phyloP scores from a whole-genome alignment of 2,113 vertebrate genomes.

The Ascaphus truei region DNA sequence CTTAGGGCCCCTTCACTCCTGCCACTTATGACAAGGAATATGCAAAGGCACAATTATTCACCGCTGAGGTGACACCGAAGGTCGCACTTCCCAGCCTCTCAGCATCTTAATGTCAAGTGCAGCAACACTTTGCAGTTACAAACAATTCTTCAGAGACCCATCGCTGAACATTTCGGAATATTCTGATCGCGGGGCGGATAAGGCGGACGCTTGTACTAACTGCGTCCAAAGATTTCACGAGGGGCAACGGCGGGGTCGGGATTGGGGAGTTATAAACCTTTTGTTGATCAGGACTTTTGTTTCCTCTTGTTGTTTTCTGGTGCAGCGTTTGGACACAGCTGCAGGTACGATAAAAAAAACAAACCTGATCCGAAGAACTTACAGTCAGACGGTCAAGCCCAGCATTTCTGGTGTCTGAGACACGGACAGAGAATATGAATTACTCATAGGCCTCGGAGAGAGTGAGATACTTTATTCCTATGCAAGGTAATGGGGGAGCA shows the following conservation, averaged over 20 bases:
- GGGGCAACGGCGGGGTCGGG: constrained; percentile 1
- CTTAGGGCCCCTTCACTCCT: constrained; percentile 90
- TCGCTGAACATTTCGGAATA: constrained; percentile 61
- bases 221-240: constrained; percentile 19
- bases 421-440: too few relatives aligned
- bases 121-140: constrained; percentile 75
- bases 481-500: too few relatives aligned
- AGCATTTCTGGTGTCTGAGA: too few relatives aligned
- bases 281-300: constrained; percentile 47
- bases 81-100: constrained; percentile 70
- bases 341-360: too few relatives aligned
- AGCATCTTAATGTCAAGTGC: constrained; percentile 75
- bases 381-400: too few relatives aligned
- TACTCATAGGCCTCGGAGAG: too few relatives aligned
- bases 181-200: constrained; percentile 64
- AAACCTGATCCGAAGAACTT: too few relatives aligned
- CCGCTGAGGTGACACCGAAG: constrained; percentile 83
- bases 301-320: constrained; percentile 9
- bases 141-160: constrained; percentile 80
- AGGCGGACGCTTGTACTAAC: constrained; percentile 38
- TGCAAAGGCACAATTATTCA: constrained; percentile 93
- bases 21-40: constrained; percentile 86
- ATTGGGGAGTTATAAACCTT: constrained; percentile 38
- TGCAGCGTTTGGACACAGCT: background rate
- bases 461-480: too few relatives aligned